Conservation (phyloP, 2,888 invertebrate genomes). For the Rhamphomyia laevipes region DNA sequence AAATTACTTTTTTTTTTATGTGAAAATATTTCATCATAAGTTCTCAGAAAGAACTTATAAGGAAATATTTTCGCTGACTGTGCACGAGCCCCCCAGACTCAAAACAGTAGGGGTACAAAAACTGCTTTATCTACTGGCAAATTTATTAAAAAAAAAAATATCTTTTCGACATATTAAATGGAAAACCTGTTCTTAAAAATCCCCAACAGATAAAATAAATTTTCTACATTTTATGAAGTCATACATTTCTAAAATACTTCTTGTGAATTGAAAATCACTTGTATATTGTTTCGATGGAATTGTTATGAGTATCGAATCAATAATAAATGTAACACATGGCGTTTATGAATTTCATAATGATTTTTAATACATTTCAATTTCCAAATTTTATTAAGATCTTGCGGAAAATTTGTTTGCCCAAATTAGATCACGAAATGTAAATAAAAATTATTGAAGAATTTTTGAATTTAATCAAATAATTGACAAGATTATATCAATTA, state of each 20-base stretch:
- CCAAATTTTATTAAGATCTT: background rate
- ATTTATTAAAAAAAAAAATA: conserved; percentile 3
- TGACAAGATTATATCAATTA: too few species aligned
- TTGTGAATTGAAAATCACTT: background rate
- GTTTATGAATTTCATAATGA: background rate
- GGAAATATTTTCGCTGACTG: too few species aligned
- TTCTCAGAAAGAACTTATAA: too few species aligned
- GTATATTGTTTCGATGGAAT: background rate
- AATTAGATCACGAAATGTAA: background rate
- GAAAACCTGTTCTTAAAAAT: background rate
- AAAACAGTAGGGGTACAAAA: too few species aligned
- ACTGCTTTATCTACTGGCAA: background rate
- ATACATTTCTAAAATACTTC: background rate
- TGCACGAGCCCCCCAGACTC: too few species aligned
- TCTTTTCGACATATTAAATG: conserved; percentile 2
- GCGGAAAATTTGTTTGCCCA: background rate
- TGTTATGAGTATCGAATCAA: background rate
- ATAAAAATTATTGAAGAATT: too few species aligned
- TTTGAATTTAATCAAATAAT: too few species aligned
- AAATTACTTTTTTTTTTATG: too few species aligned
- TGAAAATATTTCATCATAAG: too few species aligned
- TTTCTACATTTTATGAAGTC: too few species aligned
- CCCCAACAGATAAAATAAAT: too few species aligned
- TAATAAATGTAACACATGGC: background rate
- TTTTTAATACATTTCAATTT: background rate